Evolutionary conservation across 1,140 invertebrate species (phyloP).

Genomic region (Euwallacea fornicatus): DNA sequence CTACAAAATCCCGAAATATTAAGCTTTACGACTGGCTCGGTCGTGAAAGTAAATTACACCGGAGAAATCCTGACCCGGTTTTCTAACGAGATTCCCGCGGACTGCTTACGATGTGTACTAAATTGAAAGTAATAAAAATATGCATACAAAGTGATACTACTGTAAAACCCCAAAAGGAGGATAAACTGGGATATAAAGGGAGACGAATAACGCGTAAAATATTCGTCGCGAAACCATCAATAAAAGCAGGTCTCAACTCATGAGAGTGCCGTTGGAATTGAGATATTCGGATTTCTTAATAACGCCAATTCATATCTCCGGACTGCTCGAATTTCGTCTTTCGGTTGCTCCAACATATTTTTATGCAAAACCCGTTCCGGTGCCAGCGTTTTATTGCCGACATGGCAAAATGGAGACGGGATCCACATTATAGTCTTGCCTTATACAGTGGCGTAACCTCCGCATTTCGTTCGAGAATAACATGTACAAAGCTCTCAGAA

Average conservation of each 20-base stretch:
- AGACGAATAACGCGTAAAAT: slow-evolving; percentile 28
- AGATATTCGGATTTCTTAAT: slow-evolving; percentile 49
- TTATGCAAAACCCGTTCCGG: slow-evolving; percentile 53
- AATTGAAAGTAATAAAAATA: slow-evolving; percentile 34
- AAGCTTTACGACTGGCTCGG: background rate
- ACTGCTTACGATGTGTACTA: slow-evolving; percentile 14
- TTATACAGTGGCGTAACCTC: background rate
- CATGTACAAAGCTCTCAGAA: too few species aligned
- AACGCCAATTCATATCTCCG: slow-evolving; percentile 51
- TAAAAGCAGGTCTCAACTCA: slow-evolving; percentile 33
- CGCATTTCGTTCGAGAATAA: too few species aligned
- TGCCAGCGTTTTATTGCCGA: slow-evolving; percentile 51
- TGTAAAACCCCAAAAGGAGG: slow-evolving; percentile 23
- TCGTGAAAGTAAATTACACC: slow-evolving; percentile 14
- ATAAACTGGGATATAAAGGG: slow-evolving; percentile 23
- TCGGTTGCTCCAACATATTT: slow-evolving; percentile 49
- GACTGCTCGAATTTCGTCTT: slow-evolving; percentile 43
- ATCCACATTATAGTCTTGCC: slow-evolving; percentile 34
- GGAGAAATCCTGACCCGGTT: slow-evolving; percentile 1
- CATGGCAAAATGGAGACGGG: slow-evolving; percentile 49
- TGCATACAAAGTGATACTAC: slow-evolving; percentile 32
- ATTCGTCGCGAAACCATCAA: slow-evolving; percentile 35
- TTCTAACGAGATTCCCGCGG: slow-evolving; percentile 13
- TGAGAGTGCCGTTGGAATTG: slow-evolving; percentile 36
- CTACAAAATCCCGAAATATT: background rate